Conservation (phyloP, 2,888 invertebrate species). For the Ectobius pallidus region DNA sequence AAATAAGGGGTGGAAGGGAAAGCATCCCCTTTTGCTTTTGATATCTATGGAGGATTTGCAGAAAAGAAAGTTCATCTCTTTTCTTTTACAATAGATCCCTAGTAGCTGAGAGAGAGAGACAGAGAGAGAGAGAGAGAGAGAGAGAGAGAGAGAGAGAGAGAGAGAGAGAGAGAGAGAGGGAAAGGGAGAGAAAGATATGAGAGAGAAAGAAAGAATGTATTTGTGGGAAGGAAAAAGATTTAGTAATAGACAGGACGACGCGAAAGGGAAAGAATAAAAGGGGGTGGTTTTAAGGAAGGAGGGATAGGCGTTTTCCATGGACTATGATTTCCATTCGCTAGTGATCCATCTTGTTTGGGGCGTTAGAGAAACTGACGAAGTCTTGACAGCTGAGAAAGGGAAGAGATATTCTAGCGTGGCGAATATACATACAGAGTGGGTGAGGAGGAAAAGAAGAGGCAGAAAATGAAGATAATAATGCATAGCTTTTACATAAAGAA, state of each 20-base stretch:
- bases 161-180: constrained; percentile 14
- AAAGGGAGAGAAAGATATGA: constrained; percentile 45
- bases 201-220: constrained; percentile 17
- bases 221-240: constrained; percentile 11
- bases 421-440: too few relatives aligned
- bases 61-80: constrained; percentile 5
- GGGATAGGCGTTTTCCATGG: constrained; percentile 43
- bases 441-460: too few relatives aligned
- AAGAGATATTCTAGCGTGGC: background rate
- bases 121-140: too few relatives aligned
- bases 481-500: too few relatives aligned
- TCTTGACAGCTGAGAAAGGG: constrained; percentile 27
- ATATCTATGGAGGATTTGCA: constrained; percentile 30
- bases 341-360: constrained; percentile 69
- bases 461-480: too few relatives aligned
- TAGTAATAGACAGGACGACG: constrained; percentile 21
- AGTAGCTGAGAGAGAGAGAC: background rate
- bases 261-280: constrained; percentile 27
- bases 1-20: constrained; percentile 13
- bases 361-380: constrained; percentile 38
- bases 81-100: constrained; percentile 4
- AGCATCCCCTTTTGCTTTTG: constrained; percentile 12
- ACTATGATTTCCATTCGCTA: constrained; percentile 67
- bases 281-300: constrained; percentile 25
- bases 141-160: constrained; percentile 24